Conservation (phyloP, 1,140 invertebrate species). For the silkworm (Bombyx mori) region ASM3026992v2 NC_085120.1:10808001-10808500, state of each 20-base stretch:
- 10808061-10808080: too few species aligned
- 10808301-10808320: conserved; percentile 52
- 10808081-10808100: too few species aligned
- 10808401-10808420: conserved; percentile 53
- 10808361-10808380: conserved; percentile 25
- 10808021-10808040: too few species aligned
- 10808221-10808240: too few species aligned
- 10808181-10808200: too few species aligned
- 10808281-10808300: conserved; percentile 57
- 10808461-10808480: conserved; percentile 41
- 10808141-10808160: too few species aligned
- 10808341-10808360: conserved; percentile 53
- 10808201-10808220: too few species aligned
- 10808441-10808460: conserved; percentile 45
- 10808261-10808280: conserved; percentile 36
- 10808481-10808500: conserved; percentile 28
- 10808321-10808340: conserved; percentile 52
- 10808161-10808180: too few species aligned
- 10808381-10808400: conserved; percentile 33
- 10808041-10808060: too few species aligned
- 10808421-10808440: conserved; percentile 39
- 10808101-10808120: too few species aligned
- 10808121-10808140: too few species aligned
- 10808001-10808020: too few species aligned
- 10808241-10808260: background rate